Evolutionary conservation across 2,113 vertebrate genomes (phyloP), one percentile per base, ranked within the genome.

Genomic region (Collichthys lucidus): DNA sequence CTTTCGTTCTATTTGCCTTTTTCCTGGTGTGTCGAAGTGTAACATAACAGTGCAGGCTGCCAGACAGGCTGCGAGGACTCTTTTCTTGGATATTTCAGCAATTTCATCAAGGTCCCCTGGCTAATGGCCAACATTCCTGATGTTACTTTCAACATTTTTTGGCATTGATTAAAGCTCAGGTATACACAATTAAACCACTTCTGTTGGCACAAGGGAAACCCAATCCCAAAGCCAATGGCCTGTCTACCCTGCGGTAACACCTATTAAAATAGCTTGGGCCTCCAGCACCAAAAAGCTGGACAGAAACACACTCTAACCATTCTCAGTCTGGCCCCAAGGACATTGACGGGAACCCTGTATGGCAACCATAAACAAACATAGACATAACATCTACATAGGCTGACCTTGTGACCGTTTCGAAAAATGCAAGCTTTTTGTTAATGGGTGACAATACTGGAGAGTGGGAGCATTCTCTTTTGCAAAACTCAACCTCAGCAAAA

Each of bases 81-180:
- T 74, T 78, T 67, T 42, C 40, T 67, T 11, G 11, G 74, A 86
- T 70, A 84, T 86, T 85, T 42, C 57, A 85, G 82, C 75, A 83
- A 85, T 92, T 89, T 88, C 63, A 86, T 89, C 86, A 91, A 92
- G 88, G 86, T 90, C 90, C 64, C 40, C 46, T 86, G 86, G 84
- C 82, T 86, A 56, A 75, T 61, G 59, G 79, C 88, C 80, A 83
- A 90, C 82, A 89, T 90, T 89, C 84, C 86, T 86, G 86, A 84
- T 89, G 66, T 82, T 81, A 84, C 84, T 86, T 89, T 87, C 53
- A 85, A 82, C 77, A 86, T 86, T 87, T 90, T 90, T 90, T 88
- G 70, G 62, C 86, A 89, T 81, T 92, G 92, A 93, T 94, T 94
- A 89, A 90, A 93, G 89, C 86, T 90, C 89, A 88, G 86, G 87